Evolutionary conservation across 2,888 invertebrate genomes (phyloP).

Genomic region (Megaustenia siamemsis): DNA sequence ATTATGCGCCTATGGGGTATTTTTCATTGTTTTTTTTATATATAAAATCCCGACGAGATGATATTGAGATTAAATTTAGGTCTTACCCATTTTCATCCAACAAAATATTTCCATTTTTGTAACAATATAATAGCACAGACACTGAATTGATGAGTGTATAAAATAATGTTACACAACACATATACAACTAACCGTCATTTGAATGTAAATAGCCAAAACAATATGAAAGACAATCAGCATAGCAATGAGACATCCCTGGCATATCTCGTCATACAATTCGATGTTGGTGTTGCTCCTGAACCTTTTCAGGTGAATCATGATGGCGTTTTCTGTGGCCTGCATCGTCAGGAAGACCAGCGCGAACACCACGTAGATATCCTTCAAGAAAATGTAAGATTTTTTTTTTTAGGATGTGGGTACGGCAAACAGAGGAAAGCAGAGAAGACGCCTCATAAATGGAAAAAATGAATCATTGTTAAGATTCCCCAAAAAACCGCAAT

Average conservation of each 20-base stretch:
- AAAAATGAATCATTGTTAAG: too few species aligned
- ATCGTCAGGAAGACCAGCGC: slow-evolving; percentile 67
- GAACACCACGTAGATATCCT: slow-evolving; percentile 74
- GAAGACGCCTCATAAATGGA: too few species aligned
- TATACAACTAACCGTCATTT: slow-evolving; percentile 69
- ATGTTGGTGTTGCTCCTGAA: slow-evolving; percentile 57
- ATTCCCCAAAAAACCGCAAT: too few species aligned
- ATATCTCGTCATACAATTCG: slow-evolving; percentile 62
- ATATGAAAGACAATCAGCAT: slow-evolving; percentile 75
- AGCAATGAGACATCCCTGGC: slow-evolving; percentile 64
- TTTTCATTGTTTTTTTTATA: too few species aligned
- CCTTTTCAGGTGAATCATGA: slow-evolving; percentile 61
- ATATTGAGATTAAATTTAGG: too few species aligned
- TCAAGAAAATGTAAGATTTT: slow-evolving; percentile 33
- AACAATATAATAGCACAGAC: too few species aligned
- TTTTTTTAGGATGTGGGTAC: background rate
- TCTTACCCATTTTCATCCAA: too few species aligned
- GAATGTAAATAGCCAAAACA: slow-evolving; percentile 74
- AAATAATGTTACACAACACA: background rate
- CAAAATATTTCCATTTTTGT: too few species aligned
- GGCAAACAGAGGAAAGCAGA: too few species aligned
- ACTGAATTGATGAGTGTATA: too few species aligned
- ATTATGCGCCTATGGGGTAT: too few species aligned
- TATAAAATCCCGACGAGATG: too few species aligned
- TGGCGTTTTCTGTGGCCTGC: slow-evolving; percentile 69